phyloP scores from a whole-genome alignment of 2,888 invertebrate genomes.

The Hypolimnas misippus region DNA sequence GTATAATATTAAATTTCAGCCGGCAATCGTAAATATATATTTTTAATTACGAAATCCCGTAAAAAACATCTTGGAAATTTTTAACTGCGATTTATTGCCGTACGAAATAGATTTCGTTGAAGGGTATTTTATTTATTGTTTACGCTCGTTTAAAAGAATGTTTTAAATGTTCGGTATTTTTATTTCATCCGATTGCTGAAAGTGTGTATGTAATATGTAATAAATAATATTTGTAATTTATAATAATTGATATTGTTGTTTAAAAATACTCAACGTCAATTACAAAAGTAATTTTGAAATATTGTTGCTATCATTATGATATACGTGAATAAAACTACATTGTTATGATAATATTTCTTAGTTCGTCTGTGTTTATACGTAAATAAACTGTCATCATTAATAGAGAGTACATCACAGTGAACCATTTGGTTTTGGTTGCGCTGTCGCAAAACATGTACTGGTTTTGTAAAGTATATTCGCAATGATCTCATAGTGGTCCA shows the following conservation, averaged over 20 bases:
- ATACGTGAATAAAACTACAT: background rate
- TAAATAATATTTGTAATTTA: background rate
- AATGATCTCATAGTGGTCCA: too few species aligned
- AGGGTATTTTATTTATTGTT: background rate
- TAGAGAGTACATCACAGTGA: background rate
- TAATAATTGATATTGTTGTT: background rate
- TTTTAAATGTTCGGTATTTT: background rate
- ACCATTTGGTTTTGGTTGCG: too few species aligned
- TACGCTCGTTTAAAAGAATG: background rate
- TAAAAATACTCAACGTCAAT: background rate
- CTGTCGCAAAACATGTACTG: too few species aligned
- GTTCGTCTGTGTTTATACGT: background rate
- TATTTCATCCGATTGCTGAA: background rate
- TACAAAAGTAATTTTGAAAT: background rate
- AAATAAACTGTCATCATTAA: background rate
- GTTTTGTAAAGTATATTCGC: too few species aligned
- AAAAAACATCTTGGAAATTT: background rate
- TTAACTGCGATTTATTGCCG: background rate
- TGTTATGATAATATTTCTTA: too few species aligned
- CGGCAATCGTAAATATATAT: too few species aligned
- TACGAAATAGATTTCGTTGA: background rate
- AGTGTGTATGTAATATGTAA: too few species aligned
- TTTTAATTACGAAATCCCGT: background rate
- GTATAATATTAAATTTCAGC: too few species aligned
- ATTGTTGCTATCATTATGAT: background rate